These are phyloP conservation scores for Ormyrus rosae DNA, from an alignment of 2,888 invertebrate genomes.

Conservation along the genomic window DNA sequence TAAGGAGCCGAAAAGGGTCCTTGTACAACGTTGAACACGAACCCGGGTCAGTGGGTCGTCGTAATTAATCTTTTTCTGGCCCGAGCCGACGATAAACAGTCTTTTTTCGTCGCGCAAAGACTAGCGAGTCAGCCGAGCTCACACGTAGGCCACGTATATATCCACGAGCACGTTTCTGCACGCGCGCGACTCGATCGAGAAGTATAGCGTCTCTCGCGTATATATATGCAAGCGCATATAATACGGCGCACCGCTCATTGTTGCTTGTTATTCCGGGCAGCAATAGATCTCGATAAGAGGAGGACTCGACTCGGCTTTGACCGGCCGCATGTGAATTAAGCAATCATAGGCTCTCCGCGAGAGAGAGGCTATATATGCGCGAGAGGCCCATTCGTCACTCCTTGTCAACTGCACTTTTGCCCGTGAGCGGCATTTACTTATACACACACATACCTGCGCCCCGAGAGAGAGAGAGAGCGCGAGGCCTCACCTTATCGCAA, in stretches of 20 bases:
- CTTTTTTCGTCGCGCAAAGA: not conserved
- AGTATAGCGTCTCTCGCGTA: too few relatives aligned
- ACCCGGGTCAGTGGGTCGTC: too few relatives aligned
- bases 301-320: conserved; percentile 64
- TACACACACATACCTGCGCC: conserved; percentile 32
- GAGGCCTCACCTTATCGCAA: conserved; percentile 62
- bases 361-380: conserved; percentile 12
- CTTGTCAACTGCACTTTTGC: conserved; percentile 65
- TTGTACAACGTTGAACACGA: too few relatives aligned
- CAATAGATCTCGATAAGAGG: conserved; percentile 70
- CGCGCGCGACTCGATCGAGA: not conserved
- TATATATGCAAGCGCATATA: conserved; percentile 12
- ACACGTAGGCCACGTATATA: not conserved
- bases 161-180: not conserved
- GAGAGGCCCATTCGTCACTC: conserved; percentile 67
- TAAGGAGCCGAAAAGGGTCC: too few relatives aligned
- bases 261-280: conserved; percentile 67
- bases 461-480: conserved; percentile 1
- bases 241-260: conserved; percentile 56
- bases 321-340: conserved; percentile 69
- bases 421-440: conserved; percentile 63
- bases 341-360: conserved; percentile 65
- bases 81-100: too few relatives aligned
- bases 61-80: too few relatives aligned
- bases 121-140: conserved; percentile 5